phyloP scores from a whole-genome alignment of 2,888 invertebrate species.

The Campoletis raptor region DNA sequence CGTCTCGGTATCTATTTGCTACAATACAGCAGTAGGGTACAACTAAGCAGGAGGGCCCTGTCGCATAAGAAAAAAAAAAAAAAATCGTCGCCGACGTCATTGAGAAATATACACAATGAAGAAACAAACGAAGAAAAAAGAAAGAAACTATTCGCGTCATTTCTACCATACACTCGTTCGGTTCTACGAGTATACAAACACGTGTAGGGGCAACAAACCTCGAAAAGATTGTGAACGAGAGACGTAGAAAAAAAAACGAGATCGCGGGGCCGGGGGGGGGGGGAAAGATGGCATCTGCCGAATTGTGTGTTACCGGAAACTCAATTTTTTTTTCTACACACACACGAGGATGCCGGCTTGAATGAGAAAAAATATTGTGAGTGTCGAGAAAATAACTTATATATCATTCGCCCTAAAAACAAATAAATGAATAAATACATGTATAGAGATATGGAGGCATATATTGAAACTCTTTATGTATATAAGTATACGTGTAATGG shows the following conservation, averaged over 20 bases:
- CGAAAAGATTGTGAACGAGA: slow-evolving; percentile 10
- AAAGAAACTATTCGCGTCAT: neutral
- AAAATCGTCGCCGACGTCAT: slow-evolving; percentile 34
- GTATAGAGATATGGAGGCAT: neutral
- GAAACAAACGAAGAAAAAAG: slow-evolving; percentile 10
- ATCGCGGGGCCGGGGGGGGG: neutral
- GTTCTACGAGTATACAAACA: slow-evolving; percentile 11
- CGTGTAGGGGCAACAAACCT: slow-evolving; percentile 29
- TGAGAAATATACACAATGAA: neutral
- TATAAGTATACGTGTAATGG: neutral
- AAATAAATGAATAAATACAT: slow-evolving; percentile 26
- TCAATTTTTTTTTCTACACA: slow-evolving; percentile 22
- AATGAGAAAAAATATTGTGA: slow-evolving; percentile 7
- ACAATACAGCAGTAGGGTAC: slow-evolving; percentile 42
- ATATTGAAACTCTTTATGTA: neutral
- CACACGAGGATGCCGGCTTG: neutral
- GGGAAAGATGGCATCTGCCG: slow-evolving; percentile 14
- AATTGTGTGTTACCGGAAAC: slow-evolving; percentile 34
- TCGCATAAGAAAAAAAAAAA: slow-evolving; percentile 34
- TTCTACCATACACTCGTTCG: neutral
- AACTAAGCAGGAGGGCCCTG: slow-evolving; percentile 24
- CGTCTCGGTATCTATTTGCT: slow-evolving; percentile 58
- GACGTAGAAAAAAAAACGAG: neutral
- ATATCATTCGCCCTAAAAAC: neutral
- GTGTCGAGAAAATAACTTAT: neutral